Evolutionary conservation across 53 echinoderm and acorn worm genomes (phyloP), one percentile per base, ranked within the genome.

Genomic region (Crossaster papposus): DNA sequence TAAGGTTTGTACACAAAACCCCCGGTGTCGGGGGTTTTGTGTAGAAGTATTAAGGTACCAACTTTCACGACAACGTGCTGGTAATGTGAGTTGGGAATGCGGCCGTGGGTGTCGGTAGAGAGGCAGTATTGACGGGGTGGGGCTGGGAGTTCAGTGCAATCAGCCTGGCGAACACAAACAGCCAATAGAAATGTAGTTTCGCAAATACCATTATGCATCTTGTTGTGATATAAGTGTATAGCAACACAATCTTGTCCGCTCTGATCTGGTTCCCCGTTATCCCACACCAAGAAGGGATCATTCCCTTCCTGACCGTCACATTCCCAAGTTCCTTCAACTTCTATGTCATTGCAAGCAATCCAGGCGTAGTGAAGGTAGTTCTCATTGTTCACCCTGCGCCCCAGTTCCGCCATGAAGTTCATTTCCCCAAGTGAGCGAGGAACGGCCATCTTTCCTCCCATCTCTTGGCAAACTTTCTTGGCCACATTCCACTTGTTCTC

Each of bases 261-360:
- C 12, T 70, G 2, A 70, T 70, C 70, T 26, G 70, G 70, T 26
- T 70, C 28, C 30, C 28, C 70, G 12, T 10, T 2, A 11, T 26
- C 70, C 70, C 70, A 70, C 6, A 10, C 26, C 26, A 30, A 2
- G 70, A 70, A 70, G 24, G 30, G 26, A 3, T 70, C 28, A 6
- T 29, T 11, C 11, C 26, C 28, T 30, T 70, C 70, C 30, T 70
- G 26, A 10, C 30, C 30, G 70, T 70, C 70, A 30, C 70, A 70
- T 29, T 18, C 10, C 70, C 70, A 70, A 26, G 9, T 70, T 70
- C 70, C 70, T 70, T 70, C 70, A 10, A 30, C 30, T 23, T 30
- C 70, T 23, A 2, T 30, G 70, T 70, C 28, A 70, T 70, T 70
- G 70, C 70, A 70, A 30, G 28, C 70, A 70, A 70, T 70, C 70